phyloP scores from a whole-genome alignment of 1,140 invertebrate genomes.

The Rhizoglyphus robini region DNA sequence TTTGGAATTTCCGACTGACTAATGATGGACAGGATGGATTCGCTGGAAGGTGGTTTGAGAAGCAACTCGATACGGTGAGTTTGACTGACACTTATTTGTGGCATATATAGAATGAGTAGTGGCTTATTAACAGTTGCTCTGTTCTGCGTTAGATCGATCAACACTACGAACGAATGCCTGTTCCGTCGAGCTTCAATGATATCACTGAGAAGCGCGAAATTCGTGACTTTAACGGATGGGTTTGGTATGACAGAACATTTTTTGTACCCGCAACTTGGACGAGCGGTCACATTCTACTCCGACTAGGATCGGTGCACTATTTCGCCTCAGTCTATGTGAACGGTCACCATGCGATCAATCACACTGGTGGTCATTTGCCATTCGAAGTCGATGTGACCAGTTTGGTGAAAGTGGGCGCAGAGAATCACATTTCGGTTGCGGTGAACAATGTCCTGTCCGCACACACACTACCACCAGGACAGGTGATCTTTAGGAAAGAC shows the following conservation, averaged over 20 bases:
- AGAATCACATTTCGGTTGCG: constrained; percentile 78
- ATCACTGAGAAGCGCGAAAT: too few species aligned
- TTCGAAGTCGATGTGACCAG: constrained; percentile 54
- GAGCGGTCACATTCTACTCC: constrained; percentile 54
- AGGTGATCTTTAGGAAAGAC: constrained; percentile 29
- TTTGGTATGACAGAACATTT: constrained; percentile 70
- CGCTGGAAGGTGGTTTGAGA: too few species aligned
- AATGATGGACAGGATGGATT: too few species aligned
- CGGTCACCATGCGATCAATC: constrained; percentile 51
- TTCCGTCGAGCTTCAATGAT: too few species aligned
- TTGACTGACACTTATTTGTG: too few species aligned
- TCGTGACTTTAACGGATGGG: too few species aligned
- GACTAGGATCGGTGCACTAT: constrained; percentile 79
- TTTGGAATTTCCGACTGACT: constrained; percentile 83
- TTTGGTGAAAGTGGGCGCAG: constrained; percentile 32
- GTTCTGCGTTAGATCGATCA: not conserved
- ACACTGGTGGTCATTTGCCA: too few species aligned
- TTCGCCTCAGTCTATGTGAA: constrained; percentile 84
- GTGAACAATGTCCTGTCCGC: constrained; percentile 79
- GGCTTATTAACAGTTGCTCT: too few species aligned
- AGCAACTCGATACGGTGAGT: too few species aligned
- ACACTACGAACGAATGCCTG: too few species aligned
- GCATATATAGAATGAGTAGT: too few species aligned
- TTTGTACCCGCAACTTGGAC: constrained; percentile 51
- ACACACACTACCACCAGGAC: constrained; percentile 70